Evolutionary conservation across 1,140 invertebrate species (phyloP).

Genomic region (Conus betulinus): DNA sequence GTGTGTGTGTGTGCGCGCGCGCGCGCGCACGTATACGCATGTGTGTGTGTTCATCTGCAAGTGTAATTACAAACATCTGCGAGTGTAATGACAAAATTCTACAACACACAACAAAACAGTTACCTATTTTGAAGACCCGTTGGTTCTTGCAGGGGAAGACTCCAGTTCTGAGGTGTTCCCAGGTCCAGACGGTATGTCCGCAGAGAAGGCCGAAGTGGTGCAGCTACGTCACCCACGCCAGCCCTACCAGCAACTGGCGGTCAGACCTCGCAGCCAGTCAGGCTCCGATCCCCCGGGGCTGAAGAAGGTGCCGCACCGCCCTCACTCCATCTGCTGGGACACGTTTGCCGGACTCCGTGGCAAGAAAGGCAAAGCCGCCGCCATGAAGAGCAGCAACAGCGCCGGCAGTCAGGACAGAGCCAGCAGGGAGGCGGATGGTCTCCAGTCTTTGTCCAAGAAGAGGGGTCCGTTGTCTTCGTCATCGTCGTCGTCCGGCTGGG

Average conservation of each 20-base stretch:
- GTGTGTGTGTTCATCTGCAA: too few species aligned
- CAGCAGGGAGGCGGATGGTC: background rate
- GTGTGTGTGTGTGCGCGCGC: too few species aligned
- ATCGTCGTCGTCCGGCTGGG: conserved; percentile 33
- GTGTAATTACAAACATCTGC: too few species aligned
- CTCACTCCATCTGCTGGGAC: background rate
- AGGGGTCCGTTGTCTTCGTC: conserved; percentile 36
- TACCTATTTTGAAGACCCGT: background rate
- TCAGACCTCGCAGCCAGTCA: background rate
- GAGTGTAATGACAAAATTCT: too few species aligned
- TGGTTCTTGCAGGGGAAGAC: conserved; percentile 19
- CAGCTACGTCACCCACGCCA: background rate
- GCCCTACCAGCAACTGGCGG: background rate
- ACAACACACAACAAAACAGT: too few species aligned
- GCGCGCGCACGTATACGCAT: too few species aligned
- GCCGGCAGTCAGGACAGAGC: background rate
- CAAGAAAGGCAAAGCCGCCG: background rate
- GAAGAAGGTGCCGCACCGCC: background rate
- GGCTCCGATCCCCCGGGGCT: background rate
- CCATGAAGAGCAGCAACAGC: background rate
- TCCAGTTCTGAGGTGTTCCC: conserved; percentile 22
- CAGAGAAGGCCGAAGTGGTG: background rate
- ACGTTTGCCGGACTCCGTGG: background rate
- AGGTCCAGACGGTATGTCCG: background rate
- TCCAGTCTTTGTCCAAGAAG: background rate